Conservation (phyloP, 2,113 vertebrate species). For the Plestiodon gilberti region DNA sequence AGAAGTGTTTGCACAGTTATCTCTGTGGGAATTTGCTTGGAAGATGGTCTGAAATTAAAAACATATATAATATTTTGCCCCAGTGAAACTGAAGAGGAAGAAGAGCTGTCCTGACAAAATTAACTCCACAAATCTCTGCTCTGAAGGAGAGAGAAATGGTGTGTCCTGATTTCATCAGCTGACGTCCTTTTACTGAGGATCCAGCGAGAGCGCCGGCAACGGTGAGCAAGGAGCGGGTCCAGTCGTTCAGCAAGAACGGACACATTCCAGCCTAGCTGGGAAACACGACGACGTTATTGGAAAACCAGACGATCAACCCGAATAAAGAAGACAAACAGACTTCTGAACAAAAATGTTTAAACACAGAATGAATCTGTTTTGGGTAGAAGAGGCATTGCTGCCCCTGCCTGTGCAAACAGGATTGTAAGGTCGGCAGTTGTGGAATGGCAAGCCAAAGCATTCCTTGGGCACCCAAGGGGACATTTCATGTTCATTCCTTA, state of each 20-base stretch:
- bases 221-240: background rate
- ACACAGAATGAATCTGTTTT: fast-evolving
- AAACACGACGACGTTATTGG: background rate
- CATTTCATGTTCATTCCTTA: background rate
- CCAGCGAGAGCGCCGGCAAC: constrained; percentile 2
- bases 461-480: too few relatives aligned
- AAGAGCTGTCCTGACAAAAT: constrained; percentile 28
- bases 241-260: background rate
- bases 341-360: background rate
- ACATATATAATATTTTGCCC: constrained; percentile 48
- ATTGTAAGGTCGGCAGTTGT: background rate
- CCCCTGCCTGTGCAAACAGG: background rate
- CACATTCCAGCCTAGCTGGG: background rate
- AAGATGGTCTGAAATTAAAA: constrained; percentile 61
- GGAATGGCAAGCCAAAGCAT: fast-evolving
- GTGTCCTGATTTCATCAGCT: background rate
- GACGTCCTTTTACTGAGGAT: fast-evolving
- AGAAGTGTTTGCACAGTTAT: background rate
- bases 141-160: constrained; percentile 27
- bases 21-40: constrained; percentile 37
- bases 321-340: fast-evolving
- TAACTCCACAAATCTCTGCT: constrained; percentile 55
- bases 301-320: fast-evolving
- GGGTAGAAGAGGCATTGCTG: background rate
- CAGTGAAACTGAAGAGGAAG: background rate